Conservation (phyloP, 2,113 vertebrate species). For the Vicugna pacos region DNA sequence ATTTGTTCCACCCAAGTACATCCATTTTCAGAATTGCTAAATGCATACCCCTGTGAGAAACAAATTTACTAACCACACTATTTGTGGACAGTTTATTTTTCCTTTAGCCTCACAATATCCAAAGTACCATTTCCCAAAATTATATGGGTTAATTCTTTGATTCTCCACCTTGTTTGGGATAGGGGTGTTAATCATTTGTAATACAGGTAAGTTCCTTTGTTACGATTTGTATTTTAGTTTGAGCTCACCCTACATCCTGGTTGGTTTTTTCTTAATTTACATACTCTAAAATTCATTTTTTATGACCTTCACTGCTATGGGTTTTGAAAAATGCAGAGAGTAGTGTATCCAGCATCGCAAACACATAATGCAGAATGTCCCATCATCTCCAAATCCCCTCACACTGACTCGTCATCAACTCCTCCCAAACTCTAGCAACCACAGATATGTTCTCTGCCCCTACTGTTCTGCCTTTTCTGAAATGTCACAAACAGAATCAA, state of each 20-base stretch:
- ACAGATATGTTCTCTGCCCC: not conserved
- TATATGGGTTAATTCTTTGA: not conserved
- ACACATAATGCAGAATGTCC: not conserved
- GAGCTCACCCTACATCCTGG: not conserved
- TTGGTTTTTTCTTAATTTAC: not conserved
- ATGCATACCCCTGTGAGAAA: not conserved
- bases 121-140: not conserved
- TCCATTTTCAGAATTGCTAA: not conserved
- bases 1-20: not conserved
- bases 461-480: not conserved
- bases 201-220: not conserved
- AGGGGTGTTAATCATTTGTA: not conserved
- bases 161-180: not conserved
- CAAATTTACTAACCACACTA: not conserved
- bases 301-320: not conserved
- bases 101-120: not conserved
- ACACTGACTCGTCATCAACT: not conserved
- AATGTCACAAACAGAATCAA: not conserved
- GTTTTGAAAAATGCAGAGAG: not conserved
- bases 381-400: not conserved
- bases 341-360: not conserved
- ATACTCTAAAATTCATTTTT: not conserved
- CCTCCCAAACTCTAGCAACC: not conserved
- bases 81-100: not conserved
- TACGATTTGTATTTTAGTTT: not conserved